Conservation (phyloP, 1,140 invertebrate species). For the Brachionus asplanchnoidis region DNA sequence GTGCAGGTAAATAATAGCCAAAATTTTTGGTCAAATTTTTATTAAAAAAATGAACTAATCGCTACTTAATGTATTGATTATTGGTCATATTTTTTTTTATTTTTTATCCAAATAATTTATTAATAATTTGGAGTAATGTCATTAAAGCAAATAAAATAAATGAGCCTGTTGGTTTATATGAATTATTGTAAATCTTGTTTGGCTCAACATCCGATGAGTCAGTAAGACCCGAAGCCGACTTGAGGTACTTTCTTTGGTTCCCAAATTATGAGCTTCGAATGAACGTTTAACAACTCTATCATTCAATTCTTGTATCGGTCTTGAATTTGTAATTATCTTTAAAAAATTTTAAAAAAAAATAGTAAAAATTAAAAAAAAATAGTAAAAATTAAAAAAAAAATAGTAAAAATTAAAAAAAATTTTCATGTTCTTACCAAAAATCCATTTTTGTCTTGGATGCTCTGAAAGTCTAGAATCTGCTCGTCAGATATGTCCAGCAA, state of each 20-base stretch:
- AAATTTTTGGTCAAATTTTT: too few species aligned
- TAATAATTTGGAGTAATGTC: not conserved
- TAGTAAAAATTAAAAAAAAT: too few species aligned
- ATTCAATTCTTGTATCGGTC: conserved; percentile 7
- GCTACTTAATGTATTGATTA: too few species aligned
- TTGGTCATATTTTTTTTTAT: not conserved
- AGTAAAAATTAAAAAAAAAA: too few species aligned
- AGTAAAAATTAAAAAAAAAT: not conserved
- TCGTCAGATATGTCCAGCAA: conserved; percentile 59
- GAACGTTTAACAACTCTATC: not conserved
- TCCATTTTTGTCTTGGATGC: not conserved
- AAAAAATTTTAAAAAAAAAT: not conserved
- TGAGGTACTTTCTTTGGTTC: not conserved
- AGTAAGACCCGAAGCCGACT: not conserved
- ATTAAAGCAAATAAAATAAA: not conserved
- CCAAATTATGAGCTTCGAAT: not conserved
- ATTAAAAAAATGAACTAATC: too few species aligned
- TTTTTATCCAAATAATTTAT: not conserved
- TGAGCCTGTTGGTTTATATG: not conserved
- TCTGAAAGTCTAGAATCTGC: conserved; percentile 6
- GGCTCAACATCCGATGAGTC: not conserved
- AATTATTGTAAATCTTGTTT: not conserved
- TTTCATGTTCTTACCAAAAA: not conserved
- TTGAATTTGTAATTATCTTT: conserved; percentile 3
- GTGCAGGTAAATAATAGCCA: too few species aligned